A percentile compares a stretch with the other conserved stretches of the same genome.
phyloP scores from a whole-genome alignment of 1,140 invertebrate genomes.

The Temnothorax nylanderi region DNA sequence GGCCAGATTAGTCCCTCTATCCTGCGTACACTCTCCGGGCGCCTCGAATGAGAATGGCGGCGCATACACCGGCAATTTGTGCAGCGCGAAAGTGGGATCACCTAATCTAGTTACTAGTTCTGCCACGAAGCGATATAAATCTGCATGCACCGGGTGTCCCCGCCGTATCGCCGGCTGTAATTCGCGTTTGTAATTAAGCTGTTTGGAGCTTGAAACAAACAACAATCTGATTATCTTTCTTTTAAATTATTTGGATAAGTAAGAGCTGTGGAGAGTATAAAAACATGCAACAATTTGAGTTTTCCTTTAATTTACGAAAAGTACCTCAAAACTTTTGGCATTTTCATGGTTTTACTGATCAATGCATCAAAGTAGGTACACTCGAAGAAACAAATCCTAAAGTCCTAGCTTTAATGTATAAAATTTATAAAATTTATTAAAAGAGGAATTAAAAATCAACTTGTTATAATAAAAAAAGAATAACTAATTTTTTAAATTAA shows the following conservation, averaged over 20 bases:
- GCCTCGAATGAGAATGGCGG: slow-evolving; percentile 60
- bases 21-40: slow-evolving; percentile 32
- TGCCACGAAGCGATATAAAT: slow-evolving; percentile 56
- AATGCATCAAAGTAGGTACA: neutral
- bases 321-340: neutral
- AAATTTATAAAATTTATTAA: neutral
- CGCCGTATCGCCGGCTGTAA: neutral
- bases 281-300: neutral
- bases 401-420: neutral
- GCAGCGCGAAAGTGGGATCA: slow-evolving; percentile 65
- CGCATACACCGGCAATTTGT: slow-evolving; percentile 65
- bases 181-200: slow-evolving; percentile 40
- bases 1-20: slow-evolving; percentile 63
- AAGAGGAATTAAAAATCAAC: neutral
- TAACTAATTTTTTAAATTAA: neutral
- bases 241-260: neutral
- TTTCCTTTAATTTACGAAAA: neutral
- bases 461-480: neutral
- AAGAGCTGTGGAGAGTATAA: neutral
- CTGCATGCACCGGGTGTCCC: slow-evolving; percentile 37
- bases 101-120: slow-evolving; percentile 69
- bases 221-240: neutral
- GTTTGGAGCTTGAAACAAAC: neutral
- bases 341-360: neutral
- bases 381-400: neutral